Conservation (phyloP, 1,140 invertebrate species). For the Ganaspis sp. region DNA sequence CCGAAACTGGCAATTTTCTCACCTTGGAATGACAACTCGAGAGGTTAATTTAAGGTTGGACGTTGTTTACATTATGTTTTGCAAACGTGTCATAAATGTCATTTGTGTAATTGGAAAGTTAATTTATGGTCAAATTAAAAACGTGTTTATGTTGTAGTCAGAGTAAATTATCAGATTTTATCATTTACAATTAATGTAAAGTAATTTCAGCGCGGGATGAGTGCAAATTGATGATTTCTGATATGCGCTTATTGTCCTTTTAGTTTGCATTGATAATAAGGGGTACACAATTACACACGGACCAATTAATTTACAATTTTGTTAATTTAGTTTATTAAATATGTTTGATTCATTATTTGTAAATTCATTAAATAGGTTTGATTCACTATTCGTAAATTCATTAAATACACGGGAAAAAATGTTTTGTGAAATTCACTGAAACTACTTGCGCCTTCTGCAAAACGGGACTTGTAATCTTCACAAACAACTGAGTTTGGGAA, state of each 20-base stretch:
- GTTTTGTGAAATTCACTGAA: too few relatives aligned
- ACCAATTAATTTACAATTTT: too few relatives aligned
- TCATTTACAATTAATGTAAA: constrained; percentile 21
- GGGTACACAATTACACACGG: too few relatives aligned
- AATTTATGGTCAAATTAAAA: constrained; percentile 21
- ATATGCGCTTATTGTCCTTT: not conserved
- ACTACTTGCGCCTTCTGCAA: too few relatives aligned
- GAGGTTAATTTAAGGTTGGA: not conserved
- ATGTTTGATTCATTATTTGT: too few relatives aligned
- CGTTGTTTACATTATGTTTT: constrained; percentile 28
- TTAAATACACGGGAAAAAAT: too few relatives aligned
- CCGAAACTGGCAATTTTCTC: not conserved
- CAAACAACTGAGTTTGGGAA: too few relatives aligned
- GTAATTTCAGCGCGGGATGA: not conserved
- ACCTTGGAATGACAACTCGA: not conserved
- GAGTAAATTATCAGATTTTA: constrained; percentile 26
- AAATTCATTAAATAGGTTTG: too few relatives aligned
- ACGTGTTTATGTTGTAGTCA: not conserved
- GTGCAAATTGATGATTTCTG: not conserved
- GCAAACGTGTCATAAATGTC: constrained; percentile 28
- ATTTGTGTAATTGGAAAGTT: constrained; percentile 20
- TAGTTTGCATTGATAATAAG: not conserved
- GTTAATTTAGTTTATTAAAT: too few relatives aligned
- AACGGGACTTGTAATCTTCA: too few relatives aligned
- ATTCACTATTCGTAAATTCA: too few relatives aligned